Conservation (phyloP, 2,113 vertebrate species). For the Tretioscincus oriximinensis region DNA sequence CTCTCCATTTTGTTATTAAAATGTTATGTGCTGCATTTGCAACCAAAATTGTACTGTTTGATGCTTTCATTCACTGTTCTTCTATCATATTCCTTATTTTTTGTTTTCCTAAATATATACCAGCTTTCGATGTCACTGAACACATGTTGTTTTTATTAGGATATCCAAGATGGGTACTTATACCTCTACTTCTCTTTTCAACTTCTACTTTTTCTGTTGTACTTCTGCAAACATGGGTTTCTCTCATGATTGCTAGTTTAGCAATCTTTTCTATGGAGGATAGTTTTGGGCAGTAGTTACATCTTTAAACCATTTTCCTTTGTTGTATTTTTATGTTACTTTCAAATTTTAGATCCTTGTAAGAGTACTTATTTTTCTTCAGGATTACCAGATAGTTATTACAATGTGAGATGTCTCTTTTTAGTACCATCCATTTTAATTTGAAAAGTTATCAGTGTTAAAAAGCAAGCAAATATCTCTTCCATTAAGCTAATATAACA, state of each 20-base stretch:
- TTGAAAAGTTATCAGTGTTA: not conserved
- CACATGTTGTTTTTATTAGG: not conserved
- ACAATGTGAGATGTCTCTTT: not conserved
- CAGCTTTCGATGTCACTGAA: not conserved
- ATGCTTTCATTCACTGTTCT: not conserved
- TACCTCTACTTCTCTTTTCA: not conserved
- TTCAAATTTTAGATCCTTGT: not conserved
- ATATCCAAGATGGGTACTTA: not conserved
- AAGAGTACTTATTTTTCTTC: not conserved
- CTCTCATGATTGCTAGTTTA: not conserved
- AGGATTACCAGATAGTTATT: not conserved
- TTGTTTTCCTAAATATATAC: not conserved
- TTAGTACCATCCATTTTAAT: slow-evolving; percentile 2
- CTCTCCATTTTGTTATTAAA: not conserved
- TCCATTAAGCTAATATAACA: not conserved
- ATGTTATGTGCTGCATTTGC: not conserved
- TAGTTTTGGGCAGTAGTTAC: not conserved
- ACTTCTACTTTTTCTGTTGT: not conserved
- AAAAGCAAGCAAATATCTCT: slow-evolving; percentile 2
- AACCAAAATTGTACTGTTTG: not conserved
- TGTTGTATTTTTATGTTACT: not conserved
- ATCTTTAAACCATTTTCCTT: not conserved
- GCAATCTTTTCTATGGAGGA: not conserved
- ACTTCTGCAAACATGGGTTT: not conserved
- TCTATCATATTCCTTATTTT: not conserved